Conservation (phyloP, 2,113 vertebrate species). For the Athene cunicularia region DNA sequence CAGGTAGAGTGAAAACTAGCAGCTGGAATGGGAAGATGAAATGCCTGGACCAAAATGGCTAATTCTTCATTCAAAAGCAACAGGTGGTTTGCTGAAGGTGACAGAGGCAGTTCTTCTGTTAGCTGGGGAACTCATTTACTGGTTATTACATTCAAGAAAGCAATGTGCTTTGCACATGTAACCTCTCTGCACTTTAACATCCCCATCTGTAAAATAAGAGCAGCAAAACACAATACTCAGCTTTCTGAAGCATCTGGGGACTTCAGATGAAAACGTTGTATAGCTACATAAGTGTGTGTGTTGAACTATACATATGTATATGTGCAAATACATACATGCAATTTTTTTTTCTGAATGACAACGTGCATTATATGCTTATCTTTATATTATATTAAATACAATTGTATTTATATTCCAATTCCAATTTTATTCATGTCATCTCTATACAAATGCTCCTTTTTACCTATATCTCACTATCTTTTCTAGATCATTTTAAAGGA, state of each 20-base stretch:
- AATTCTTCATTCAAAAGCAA: conserved; percentile 24
- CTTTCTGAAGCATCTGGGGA: neutral
- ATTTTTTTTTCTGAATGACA: neutral
- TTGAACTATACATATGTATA: neutral
- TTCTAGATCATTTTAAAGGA: neutral
- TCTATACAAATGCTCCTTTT: neutral
- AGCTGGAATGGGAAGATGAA: neutral
- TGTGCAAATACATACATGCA: neutral
- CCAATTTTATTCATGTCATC: neutral
- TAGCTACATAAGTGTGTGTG: neutral
- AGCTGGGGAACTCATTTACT: conserved; percentile 25
- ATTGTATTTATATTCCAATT: neutral
- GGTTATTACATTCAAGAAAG: conserved; percentile 21
- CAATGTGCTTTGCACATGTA: conserved; percentile 57
- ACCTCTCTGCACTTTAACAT: conserved; percentile 28
- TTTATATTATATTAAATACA: neutral
- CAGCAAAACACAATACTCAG: neutral
- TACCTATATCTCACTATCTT: neutral
- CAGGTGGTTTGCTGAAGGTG: conserved; percentile 48
- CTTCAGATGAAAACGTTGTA: neutral
- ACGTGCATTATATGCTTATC: neutral
- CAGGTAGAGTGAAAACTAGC: conserved; percentile 2
- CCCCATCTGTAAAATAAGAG: conserved; percentile 3
- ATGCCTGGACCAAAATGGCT: neutral
- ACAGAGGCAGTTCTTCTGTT: conserved; percentile 11